Evolutionary conservation across 2,113 vertebrate genomes (phyloP), one percentile per base, ranked within the genome.

Genomic region (Dipodomys merriami): DNA sequence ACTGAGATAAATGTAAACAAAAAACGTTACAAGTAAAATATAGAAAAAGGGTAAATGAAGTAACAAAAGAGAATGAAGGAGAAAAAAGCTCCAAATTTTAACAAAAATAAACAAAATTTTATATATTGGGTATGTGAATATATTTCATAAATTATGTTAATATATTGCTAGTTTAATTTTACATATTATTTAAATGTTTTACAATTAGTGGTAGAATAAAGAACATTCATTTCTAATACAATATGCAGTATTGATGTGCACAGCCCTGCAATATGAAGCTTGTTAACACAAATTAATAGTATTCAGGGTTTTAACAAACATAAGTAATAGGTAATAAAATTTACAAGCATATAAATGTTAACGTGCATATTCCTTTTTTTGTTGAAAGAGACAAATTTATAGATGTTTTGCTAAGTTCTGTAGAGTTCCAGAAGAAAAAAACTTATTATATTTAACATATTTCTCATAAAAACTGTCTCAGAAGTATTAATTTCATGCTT

Each of bases 401-500:
- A 96, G n/a, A 94, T 33, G 91, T 86, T 77, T 96, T 90, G 89
- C 69, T 94, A 90, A 78, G 91, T 77, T 95, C 65, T 87, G 44
- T 86, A 83, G 67, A 83, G 88, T 91, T 95, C 86, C 94, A 76
- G 62, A 94, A 91, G 60, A 95, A 94, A 79, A 90, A 72, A 93
- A 94, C 69, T 78, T 94, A 97, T 79, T 93, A 83, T 16, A 95
- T 77, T 83, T 96, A 95, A 94, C 86, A 84, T 91, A 93, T 95
- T 72, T 96, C 95, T 90, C 92, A 95, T 94, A 93, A 95, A 96
- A 53, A 86, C 11, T 90, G 33, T 93, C 94, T 95, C 30, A 94
- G 81, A 96, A 94, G 62, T 67, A 83, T 92, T 94, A 90, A 96
- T 95, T 96, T 97, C 83, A 95, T 84, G 93, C 83, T 77, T 95